Base-by-base conservation (phyloP, 2,797 vertebrate species). In the Parambassis ranga region DNA sequence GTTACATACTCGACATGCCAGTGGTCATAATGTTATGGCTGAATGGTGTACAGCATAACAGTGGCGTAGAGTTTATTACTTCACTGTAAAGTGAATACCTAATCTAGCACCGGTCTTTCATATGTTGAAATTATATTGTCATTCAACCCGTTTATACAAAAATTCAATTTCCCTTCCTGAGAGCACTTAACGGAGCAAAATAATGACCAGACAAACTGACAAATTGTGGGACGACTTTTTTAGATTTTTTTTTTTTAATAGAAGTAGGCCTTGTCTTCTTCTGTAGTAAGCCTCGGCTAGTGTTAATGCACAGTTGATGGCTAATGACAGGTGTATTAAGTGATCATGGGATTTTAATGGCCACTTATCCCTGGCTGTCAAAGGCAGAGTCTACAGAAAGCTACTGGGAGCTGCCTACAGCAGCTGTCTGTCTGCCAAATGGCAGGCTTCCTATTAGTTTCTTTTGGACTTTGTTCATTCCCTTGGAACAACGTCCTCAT, bases 291-390 rank as follows among this genome's bases (percentile, higher is more conserved):
- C 39, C 53, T 32, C 9, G 11, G 71, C 78, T 69, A 47, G 72
- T 63, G 69, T 85, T 91, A 91, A 90, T 89, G 82, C 72, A 77
- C 77, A 74, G 72, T 68, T 82, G 84, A 87, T 75, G 82, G 65
- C 80, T 90, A 88, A 90, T 88, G 89, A 86, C 83, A 87, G 82
- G 77, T 89, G 81, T 84, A 87, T 90, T 91, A 89, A 86, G 84
- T 88, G 88, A 91, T 91, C 85, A 88, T 90, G 82, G 82, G 79
- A 82, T 85, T 92, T 91, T 90, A 92, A 90, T 86, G 83, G 82
- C 74, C 85, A 87, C 86, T 91, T 89, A 89, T 90, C 83, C 75
- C 47, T 16, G 66, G 80, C 85, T 87, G 81, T 89, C 80, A 77
- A 66, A 88, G 62, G 51, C 60, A 81, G 56, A 70, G 60, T 81